Percentiles rank a stretch among this genome's conserved stretches.
Conservation (phyloP, 1,140 invertebrate species). For the Andricus grossulariae region DNA sequence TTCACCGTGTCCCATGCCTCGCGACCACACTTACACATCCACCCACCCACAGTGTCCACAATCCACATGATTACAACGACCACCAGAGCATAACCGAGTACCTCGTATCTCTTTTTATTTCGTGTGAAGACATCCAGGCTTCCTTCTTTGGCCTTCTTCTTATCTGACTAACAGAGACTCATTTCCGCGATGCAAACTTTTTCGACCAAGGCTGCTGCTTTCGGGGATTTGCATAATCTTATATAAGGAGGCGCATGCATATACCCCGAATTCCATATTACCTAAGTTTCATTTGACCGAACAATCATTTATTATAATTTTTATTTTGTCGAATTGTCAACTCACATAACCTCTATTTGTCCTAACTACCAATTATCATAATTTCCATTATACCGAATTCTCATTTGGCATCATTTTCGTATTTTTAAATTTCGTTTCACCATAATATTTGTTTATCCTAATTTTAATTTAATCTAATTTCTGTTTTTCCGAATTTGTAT, state of each 20-base stretch:
- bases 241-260: neutral
- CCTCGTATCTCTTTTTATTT: neutral
- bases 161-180: neutral
- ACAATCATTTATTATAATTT: too few relatives aligned
- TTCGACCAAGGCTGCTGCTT: constrained; percentile 4
- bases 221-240: constrained; percentile 22
- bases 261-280: too few relatives aligned
- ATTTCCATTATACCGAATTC: too few relatives aligned
- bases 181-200: constrained; percentile 19
- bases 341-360: too few relatives aligned
- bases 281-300: too few relatives aligned
- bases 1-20: constrained; percentile 56
- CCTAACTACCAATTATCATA: too few relatives aligned
- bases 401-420: too few relatives aligned
- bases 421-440: too few relatives aligned
- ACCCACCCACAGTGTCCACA: constrained; percentile 22
- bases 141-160: neutral
- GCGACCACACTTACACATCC: constrained; percentile 53
- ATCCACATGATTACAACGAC: constrained; percentile 34
- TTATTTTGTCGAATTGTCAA: too few relatives aligned
- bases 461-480: too few relatives aligned
- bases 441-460: too few relatives aligned
- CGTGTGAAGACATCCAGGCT: constrained; percentile 3
- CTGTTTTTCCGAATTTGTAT: too few relatives aligned
- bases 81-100: constrained; percentile 11